Evolutionary conservation across 2,797 vertebrate species (phyloP).

Genomic region (Delichon dasypus): DNA sequence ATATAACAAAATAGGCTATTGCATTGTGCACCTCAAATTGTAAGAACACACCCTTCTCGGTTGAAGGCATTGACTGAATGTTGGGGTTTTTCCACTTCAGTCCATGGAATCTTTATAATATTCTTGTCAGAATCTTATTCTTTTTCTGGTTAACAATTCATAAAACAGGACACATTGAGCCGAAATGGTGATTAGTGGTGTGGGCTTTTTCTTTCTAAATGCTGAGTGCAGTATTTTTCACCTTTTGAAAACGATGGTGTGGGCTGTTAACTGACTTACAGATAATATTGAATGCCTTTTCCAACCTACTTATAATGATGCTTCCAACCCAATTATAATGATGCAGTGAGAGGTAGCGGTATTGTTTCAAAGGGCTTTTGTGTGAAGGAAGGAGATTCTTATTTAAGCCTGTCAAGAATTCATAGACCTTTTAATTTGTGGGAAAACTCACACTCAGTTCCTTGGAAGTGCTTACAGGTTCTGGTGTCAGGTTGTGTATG

Average conservation of each 20-base stretch:
- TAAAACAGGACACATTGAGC: background rate
- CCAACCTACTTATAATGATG: background rate
- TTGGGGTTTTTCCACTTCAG: background rate
- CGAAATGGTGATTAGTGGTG: background rate
- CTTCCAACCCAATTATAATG: background rate
- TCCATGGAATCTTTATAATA: background rate
- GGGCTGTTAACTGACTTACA: background rate
- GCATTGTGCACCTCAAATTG: background rate
- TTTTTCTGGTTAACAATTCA: constrained; percentile 1
- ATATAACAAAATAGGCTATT: background rate
- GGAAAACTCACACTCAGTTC: background rate
- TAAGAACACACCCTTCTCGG: background rate
- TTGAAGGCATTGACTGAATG: background rate
- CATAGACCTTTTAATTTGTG: background rate
- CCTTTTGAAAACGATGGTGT: background rate
- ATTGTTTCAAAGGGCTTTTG: background rate
- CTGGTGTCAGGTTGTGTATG: background rate
- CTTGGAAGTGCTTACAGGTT: background rate
- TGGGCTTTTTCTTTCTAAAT: background rate
- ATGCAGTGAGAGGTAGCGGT: background rate
- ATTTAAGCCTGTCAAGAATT: background rate
- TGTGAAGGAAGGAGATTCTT: background rate
- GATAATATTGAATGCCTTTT: background rate
- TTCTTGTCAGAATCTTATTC: background rate
- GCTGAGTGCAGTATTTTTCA: background rate